Conservation (phyloP, 2,888 invertebrate species). For the Ethmia dodecea region DNA sequence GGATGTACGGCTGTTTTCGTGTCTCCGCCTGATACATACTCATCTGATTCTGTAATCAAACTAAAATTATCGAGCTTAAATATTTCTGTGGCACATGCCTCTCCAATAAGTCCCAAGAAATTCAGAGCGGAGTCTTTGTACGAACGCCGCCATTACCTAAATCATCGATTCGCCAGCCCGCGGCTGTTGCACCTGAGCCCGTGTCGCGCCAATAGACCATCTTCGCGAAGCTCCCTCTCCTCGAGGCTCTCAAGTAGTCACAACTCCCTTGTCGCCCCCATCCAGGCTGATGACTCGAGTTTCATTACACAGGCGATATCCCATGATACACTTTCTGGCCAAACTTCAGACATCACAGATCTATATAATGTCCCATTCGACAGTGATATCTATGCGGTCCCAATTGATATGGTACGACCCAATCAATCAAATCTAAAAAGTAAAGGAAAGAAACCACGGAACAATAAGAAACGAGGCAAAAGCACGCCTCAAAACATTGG, state of each 20-base stretch:
- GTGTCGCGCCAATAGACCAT: conserved; percentile 80
- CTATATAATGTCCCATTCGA: conserved; percentile 94
- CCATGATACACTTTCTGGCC: conserved; percentile 84
- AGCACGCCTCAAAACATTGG: conserved; percentile 43
- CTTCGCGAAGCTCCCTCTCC: conserved; percentile 86
- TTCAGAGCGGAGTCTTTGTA: conserved; percentile 55
- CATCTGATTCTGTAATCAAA: conserved; percentile 35
- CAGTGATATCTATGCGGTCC: conserved; percentile 92
- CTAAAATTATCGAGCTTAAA: conserved; percentile 35
- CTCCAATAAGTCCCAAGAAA: conserved; percentile 58
- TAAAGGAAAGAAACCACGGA: conserved; percentile 56
- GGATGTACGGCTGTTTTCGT: conserved; percentile 40
- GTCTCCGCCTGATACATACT: conserved; percentile 41
- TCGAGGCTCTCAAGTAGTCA: conserved; percentile 91
- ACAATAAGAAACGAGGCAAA: conserved; percentile 56
- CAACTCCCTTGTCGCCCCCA: conserved; percentile 86
- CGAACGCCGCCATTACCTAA: conserved; percentile 60
- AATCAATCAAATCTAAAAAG: conserved; percentile 54
- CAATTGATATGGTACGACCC: conserved; percentile 87
- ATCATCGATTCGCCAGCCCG: conserved; percentile 63
- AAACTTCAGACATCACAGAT: conserved; percentile 87
- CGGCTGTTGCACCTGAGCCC: conserved; percentile 79
- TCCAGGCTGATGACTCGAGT: conserved; percentile 89
- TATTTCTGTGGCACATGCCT: conserved; percentile 41
- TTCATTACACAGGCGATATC: conserved; percentile 94